A percentile compares a stretch with the other conserved stretches of the same genome.
Conservation (phyloP, 2,888 invertebrate species). For the Latheticus oryzae region DNA sequence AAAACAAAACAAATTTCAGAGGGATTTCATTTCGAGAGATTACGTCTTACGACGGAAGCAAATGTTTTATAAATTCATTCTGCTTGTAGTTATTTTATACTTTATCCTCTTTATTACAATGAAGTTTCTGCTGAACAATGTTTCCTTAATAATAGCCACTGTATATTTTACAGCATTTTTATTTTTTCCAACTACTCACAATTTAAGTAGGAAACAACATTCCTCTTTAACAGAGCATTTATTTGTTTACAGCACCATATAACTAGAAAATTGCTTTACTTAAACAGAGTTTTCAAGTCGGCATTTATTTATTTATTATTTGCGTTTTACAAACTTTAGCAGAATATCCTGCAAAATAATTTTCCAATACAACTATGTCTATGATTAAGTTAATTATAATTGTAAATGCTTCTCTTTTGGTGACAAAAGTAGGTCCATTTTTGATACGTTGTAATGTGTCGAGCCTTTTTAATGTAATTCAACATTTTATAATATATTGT, state of each 20-base stretch:
- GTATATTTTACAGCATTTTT: slow-evolving; percentile 32
- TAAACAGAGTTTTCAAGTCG: no score
- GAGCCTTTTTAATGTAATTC: slow-evolving; percentile 47
- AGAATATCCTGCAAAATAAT: no score
- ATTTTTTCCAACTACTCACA: slow-evolving; percentile 12
- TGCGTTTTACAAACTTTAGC: no score
- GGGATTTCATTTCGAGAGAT: slow-evolving; percentile 10
- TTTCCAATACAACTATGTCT: no score
- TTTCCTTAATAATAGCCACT: no score
- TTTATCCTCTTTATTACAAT: slow-evolving; percentile 28
- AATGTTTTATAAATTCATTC: slow-evolving; percentile 32
- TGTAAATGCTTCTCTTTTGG: no score
- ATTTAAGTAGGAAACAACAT: slow-evolving; percentile 10
- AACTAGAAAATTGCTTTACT: no score
- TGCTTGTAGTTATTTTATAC: slow-evolving; percentile 29
- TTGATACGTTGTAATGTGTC: slow-evolving; percentile 28
- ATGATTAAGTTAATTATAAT: no score
- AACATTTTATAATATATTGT: slow-evolving; percentile 54
- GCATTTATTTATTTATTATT: no score
- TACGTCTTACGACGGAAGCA: slow-evolving; percentile 16
- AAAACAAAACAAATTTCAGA: slow-evolving; percentile 20
- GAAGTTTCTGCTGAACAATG: no score
- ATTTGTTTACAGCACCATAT: slow-evolving; percentile 4
- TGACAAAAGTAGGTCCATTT: no score
- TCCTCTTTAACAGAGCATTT: slow-evolving; percentile 1